Percentiles rank a stretch among this genome's conserved stretches.
phyloP scores from a whole-genome alignment of 92 coral and sea anemone genomes.

The Phenganax marumi region DNA sequence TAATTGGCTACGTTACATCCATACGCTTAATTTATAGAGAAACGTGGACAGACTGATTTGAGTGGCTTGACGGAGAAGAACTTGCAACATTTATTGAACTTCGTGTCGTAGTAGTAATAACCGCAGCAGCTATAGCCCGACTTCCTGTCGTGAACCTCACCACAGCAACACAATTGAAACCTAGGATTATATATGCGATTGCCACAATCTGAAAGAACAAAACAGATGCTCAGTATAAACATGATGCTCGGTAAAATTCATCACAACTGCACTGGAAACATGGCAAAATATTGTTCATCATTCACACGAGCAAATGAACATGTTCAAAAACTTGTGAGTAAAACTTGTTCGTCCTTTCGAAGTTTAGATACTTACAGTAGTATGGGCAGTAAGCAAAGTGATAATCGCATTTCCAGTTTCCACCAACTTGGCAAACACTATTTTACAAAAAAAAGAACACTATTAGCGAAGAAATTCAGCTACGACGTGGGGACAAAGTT shows the following conservation, averaged over 20 bases:
- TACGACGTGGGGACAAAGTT: too few relatives aligned
- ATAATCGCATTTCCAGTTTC: background rate
- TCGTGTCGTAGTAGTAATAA: slow-evolving; percentile 20
- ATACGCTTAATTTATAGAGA: background rate
- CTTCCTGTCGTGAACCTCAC: slow-evolving; percentile 20
- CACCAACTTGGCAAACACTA: background rate
- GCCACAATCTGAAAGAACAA: slow-evolving; percentile 21
- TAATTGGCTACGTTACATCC: background rate
- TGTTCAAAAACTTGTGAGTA: too few relatives aligned
- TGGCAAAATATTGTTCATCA: too few relatives aligned
- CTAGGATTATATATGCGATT: slow-evolving; percentile 1
- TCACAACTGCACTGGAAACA: background rate
- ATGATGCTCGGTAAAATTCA: background rate
- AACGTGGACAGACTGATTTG: slow-evolving; percentile 15
- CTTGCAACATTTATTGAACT: slow-evolving; percentile 28
- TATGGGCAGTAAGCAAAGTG: background rate
- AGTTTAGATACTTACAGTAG: background rate
- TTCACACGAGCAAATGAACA: background rate
- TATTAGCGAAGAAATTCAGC: background rate
- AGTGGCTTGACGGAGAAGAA: slow-evolving; percentile 13
- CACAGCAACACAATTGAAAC: slow-evolving; percentile 27
- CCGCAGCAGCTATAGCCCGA: slow-evolving; percentile 19
- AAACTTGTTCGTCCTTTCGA: too few relatives aligned
- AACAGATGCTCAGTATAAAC: background rate
- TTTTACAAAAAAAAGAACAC: background rate